Evolutionary conservation across 1,140 invertebrate genomes (phyloP), one percentile per base, ranked within the genome.

Genomic region (Olivierus martensii): DNA sequence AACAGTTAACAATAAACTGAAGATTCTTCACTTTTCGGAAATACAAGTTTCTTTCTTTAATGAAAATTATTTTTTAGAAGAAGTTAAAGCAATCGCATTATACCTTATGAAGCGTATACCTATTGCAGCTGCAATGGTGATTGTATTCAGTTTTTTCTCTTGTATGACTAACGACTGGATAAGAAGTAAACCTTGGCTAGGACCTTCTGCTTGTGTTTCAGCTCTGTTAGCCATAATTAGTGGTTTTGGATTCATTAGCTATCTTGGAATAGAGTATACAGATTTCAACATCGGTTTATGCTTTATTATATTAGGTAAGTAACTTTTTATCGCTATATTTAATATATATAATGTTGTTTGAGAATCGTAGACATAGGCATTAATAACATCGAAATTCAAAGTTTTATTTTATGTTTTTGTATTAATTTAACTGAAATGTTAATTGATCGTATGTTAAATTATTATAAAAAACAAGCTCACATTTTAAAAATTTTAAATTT

Each of bases 271-370:
- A 34, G 83, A 87, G 54, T 95, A 94, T 67, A 94, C 94, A 61
- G 88, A 87, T n/a, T 87, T 96, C 53, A 92, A 93, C 69, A 76
- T 93, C 47, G 87, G 89, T 0, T 88, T 89, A 2, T 90, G 90
- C 5, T 93, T 95, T 64, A 77, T 95, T 41, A 89, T 93, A 80
- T 82, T 94, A 56, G 89, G 90, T 94, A 76, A 82, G 79, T 74
- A 28, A 9, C 4, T 28, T 28, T 28, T n/a, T n/a, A n/a, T n/a
- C n/a, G n/a, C n/a, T n/a, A n/a, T n/a, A n/a, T n/a, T n/a, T n/a
- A n/a, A n/a, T n/a, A n/a, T n/a, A n/a, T n/a, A n/a, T n/a, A n/a
- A n/a, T n/a, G n/a, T n/a, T n/a, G n/a, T n/a, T n/a, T n/a, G n/a
- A n/a, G n/a, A n/a, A n/a, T n/a, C n/a, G n/a, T n/a, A n/a, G n/a